phyloP scores from a whole-genome alignment of 2,797 vertebrate species.

The Enteromius thamalakanensis region DNA sequence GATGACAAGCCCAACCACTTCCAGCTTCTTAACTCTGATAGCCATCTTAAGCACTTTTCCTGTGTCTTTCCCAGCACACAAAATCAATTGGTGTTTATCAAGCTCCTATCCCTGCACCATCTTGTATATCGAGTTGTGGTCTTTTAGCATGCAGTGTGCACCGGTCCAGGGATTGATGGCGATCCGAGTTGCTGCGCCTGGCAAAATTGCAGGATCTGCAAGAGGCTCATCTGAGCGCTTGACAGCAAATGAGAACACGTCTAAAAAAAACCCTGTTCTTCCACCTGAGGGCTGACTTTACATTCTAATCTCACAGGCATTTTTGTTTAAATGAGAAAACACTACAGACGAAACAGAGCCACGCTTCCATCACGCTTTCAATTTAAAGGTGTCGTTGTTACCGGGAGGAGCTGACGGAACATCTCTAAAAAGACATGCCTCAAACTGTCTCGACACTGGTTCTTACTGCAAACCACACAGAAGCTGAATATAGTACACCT shows the following conservation, averaged over 20 bases:
- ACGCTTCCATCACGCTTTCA: neutral
- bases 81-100: slow-evolving; percentile 73
- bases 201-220: slow-evolving; percentile 61
- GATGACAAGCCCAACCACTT: slow-evolving; percentile 61
- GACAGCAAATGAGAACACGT: slow-evolving; percentile 51
- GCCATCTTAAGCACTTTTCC: slow-evolving; percentile 69
- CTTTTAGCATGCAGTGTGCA: slow-evolving; percentile 65
- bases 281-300: slow-evolving; percentile 34
- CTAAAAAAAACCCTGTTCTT: slow-evolving; percentile 27
- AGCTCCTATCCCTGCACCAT: slow-evolving; percentile 63
- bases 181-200: slow-evolving; percentile 43
- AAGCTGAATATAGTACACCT: neutral
- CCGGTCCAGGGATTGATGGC: slow-evolving; percentile 59
- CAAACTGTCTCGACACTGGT: neutral
- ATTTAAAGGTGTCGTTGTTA: slow-evolving; percentile 23
- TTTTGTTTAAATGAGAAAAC: slow-evolving; percentile 43
- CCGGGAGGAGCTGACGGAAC: slow-evolving; percentile 6
- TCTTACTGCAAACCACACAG: neutral
- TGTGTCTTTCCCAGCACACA: slow-evolving; percentile 63
- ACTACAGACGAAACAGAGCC: slow-evolving; percentile 13
- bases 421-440: slow-evolving; percentile 17
- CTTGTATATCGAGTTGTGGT: slow-evolving; percentile 63
- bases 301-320: slow-evolving; percentile 34
- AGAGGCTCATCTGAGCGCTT: slow-evolving; percentile 49
- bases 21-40: slow-evolving; percentile 62